Evolutionary conservation across 1,140 invertebrate species (phyloP).

Genomic region (Psilanteris sp.): DNA sequence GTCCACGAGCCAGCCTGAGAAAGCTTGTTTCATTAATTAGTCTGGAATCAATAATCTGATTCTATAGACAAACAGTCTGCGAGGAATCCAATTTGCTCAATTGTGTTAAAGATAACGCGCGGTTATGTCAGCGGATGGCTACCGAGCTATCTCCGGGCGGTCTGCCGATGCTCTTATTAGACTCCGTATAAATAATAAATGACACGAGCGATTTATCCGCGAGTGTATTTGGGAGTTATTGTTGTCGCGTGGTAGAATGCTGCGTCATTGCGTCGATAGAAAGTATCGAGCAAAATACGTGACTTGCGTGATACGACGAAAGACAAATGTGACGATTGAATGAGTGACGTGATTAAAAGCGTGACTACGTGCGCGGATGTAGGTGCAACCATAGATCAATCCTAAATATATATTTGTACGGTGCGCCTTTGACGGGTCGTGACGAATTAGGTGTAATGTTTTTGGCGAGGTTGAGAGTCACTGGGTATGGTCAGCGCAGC

Average conservation of each 20-base stretch:
- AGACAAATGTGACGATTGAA: slow-evolving; percentile 58
- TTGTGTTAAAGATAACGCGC: slow-evolving; percentile 36
- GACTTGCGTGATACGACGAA: slow-evolving; percentile 43
- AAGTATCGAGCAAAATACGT: slow-evolving; percentile 32
- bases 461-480: no score
- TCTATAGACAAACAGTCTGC: slow-evolving; percentile 5
- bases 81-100: slow-evolving; percentile 29
- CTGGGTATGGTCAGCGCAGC: no score
- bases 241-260: slow-evolving; percentile 14
- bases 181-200: slow-evolving; percentile 38
- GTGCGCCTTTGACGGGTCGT: no score
- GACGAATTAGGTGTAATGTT: no score
- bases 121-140: slow-evolving; percentile 5
- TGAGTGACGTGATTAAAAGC: slow-evolving; percentile 62
- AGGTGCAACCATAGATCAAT: slow-evolving; percentile 38
- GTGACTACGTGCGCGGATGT: slow-evolving; percentile 30
- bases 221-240: slow-evolving; percentile 18
- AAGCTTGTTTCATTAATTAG: slow-evolving; percentile 42
- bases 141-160: slow-evolving; percentile 6
- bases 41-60: slow-evolving; percentile 33
- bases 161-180: slow-evolving; percentile 11
- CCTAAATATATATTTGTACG: no score
- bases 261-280: slow-evolving; percentile 36
- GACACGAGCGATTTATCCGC: slow-evolving; percentile 25
- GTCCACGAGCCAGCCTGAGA: no score